A percentile compares a stretch with the other conserved stretches of the same genome.
phyloP scores from a whole-genome alignment of 1,140 invertebrate species.

The Eueides isabella region DNA sequence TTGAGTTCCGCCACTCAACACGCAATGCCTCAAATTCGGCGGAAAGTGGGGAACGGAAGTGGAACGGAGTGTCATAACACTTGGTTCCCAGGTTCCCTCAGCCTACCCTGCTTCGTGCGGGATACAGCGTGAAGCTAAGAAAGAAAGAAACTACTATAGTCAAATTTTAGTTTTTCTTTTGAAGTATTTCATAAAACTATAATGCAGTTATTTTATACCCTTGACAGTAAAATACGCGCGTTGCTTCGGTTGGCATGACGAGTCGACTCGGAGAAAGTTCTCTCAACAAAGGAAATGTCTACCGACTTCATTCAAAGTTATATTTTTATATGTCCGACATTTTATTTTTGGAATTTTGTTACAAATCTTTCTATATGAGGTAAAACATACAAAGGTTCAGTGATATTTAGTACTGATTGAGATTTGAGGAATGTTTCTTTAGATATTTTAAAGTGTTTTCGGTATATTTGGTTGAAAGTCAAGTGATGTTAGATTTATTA shows the following conservation, averaged over 20 bases:
- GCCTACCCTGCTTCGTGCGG: too few relatives aligned
- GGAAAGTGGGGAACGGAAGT: too few relatives aligned
- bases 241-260: slow-evolving; percentile 8
- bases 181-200: not conserved
- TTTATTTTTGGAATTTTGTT: not conserved
- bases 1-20: too few relatives aligned
- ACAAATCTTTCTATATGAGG: not conserved
- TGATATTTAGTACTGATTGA: not conserved
- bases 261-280: slow-evolving; percentile 5
- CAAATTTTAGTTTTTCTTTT: not conserved
- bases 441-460: not conserved
- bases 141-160: too few relatives aligned
- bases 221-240: not conserved
- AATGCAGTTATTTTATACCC: slow-evolving; percentile 3
- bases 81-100: too few relatives aligned
- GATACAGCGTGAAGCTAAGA: too few relatives aligned
- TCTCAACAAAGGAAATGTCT: slow-evolving; percentile 7
- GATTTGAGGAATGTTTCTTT: not conserved
- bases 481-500: too few relatives aligned
- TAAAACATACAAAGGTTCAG: not conserved
- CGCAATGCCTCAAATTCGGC: too few relatives aligned
- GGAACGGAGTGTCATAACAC: too few relatives aligned
- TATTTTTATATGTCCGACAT: not conserved
- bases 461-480: too few relatives aligned
- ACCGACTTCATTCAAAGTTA: slow-evolving; percentile 1